These are phyloP conservation scores for Galaxea fascicularis DNA, from an alignment of 92 coral and sea anemone species.

Conservation along the genomic window DNA sequence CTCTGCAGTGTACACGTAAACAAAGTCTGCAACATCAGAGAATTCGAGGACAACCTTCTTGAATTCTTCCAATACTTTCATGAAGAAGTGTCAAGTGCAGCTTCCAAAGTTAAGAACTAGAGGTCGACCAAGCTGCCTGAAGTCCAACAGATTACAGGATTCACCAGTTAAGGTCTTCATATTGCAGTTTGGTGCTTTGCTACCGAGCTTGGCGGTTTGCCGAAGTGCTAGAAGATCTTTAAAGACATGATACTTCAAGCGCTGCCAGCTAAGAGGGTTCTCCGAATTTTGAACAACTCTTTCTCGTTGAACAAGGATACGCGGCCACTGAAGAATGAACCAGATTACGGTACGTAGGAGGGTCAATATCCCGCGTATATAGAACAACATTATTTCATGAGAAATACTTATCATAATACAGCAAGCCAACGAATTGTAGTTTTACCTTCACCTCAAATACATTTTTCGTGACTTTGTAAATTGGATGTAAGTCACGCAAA, in stretches of 20 bases:
- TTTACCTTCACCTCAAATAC: no score
- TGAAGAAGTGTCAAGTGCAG: slow-evolving; percentile 73
- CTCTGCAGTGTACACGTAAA: slow-evolving; percentile 79
- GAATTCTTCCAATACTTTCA: slow-evolving; percentile 72
- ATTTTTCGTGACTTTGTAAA: no score
- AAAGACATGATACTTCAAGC: slow-evolving; percentile 19
- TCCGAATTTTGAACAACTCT: slow-evolving; percentile 28
- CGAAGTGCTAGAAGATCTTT: slow-evolving; percentile 24
- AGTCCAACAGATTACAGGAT: slow-evolving; percentile 50
- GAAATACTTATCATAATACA: background rate
- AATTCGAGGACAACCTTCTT: slow-evolving; percentile 74
- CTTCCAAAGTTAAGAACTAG: slow-evolving; percentile 86
- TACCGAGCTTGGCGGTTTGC: slow-evolving; percentile 52
- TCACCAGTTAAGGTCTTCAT: slow-evolving; percentile 60
- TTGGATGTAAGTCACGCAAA: no score
- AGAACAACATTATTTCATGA: slow-evolving; percentile 1
- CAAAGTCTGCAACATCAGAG: slow-evolving; percentile 83
- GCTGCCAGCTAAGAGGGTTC: slow-evolving; percentile 30
- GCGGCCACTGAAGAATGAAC: slow-evolving; percentile 30
- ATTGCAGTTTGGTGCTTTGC: slow-evolving; percentile 70
- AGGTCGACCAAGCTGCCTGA: slow-evolving; percentile 62
- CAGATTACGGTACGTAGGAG: slow-evolving; percentile 21
- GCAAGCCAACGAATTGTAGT: no score
- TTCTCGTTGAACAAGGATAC: slow-evolving; percentile 24
- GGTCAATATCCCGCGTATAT: slow-evolving; percentile 12